These are phyloP conservation scores for Oncorhynchus masou DNA, from an alignment of 2,113 vertebrate genomes.

Conservation along the genomic window DNA sequence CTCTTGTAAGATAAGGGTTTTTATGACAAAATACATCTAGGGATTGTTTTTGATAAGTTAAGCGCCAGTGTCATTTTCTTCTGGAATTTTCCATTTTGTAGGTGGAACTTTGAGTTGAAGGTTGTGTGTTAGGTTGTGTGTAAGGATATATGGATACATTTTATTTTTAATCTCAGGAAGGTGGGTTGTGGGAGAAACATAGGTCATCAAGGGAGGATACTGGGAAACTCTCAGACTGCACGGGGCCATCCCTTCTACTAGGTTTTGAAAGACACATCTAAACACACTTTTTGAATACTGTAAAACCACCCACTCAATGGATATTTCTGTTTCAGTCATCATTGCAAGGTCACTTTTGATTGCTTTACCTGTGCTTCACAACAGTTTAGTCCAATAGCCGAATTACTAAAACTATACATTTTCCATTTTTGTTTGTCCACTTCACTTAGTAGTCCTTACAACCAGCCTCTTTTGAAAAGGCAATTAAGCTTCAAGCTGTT, in stretches of 20 bases:
- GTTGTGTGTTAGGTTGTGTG: not conserved
- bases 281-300: not conserved
- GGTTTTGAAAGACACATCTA: not conserved
- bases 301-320: too few species aligned
- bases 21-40: constrained; percentile 55
- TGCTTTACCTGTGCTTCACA: too few species aligned
- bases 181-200: constrained; percentile 10
- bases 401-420: not conserved
- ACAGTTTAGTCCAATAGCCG: too few species aligned
- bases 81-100: constrained; percentile 46
- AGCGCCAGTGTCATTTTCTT: constrained; percentile 35
- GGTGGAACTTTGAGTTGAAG: constrained; percentile 16
- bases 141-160: constrained; percentile 29
- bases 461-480: not conserved
- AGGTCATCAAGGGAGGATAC: not conserved
- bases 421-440: not conserved
- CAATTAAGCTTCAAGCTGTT: too few species aligned
- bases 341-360: too few species aligned
- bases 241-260: not conserved
- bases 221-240: not conserved
- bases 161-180: constrained; percentile 26
- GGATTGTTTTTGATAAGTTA: constrained; percentile 39
- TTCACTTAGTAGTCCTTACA: constrained; percentile 20
- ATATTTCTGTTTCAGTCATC: too few species aligned
- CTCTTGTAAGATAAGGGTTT: constrained; percentile 40